Conservation (phyloP, 1,140 invertebrate genomes). For the Dinoponera quadriceps region DNA sequence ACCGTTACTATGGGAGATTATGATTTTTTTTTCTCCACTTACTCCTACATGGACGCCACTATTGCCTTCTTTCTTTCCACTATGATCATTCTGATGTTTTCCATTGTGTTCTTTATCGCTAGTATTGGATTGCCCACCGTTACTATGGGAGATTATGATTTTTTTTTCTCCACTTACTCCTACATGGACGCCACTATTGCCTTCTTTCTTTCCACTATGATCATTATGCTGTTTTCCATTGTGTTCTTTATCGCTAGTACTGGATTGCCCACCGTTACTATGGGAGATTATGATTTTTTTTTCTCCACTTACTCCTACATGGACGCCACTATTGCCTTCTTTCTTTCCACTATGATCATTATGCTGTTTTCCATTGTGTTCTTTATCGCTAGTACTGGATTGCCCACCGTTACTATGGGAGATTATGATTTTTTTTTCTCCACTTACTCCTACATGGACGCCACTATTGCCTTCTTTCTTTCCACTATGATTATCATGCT, state of each 20-base stretch:
- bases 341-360: not conserved
- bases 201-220: not conserved
- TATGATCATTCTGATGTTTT: not conserved
- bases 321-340: too few relatives aligned
- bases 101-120: conserved; percentile 1
- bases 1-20: not conserved
- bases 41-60: not conserved
- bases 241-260: conserved; percentile 3
- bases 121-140: not conserved
- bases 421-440: too few relatives aligned
- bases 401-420: too few relatives aligned
- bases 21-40: not conserved
- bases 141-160: not conserved
- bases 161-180: not conserved
- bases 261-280: not conserved
- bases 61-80: not conserved
- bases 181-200: not conserved
- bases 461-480: too few relatives aligned
- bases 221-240: too few relatives aligned
- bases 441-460: too few relatives aligned
- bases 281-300: not conserved
- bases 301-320: too few relatives aligned
- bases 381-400: too few relatives aligned
- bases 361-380: too few relatives aligned
- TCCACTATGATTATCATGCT: too few relatives aligned